Evolutionary conservation across 2,888 invertebrate genomes (phyloP).

Genomic region (Allygus modestus): DNA sequence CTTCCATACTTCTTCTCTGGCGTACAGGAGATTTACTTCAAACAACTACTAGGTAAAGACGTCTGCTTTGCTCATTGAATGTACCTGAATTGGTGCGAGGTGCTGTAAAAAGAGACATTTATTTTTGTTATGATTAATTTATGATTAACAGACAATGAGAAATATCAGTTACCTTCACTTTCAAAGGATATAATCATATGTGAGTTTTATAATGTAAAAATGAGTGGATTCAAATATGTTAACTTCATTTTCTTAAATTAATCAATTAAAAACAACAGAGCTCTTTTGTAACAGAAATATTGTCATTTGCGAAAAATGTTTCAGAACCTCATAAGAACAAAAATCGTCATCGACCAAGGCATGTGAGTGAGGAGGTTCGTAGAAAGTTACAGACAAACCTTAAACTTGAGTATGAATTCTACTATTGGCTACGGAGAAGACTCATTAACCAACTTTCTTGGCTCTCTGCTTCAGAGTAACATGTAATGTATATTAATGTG

Average conservation of each 20-base stretch:
- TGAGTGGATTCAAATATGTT: too few relatives aligned
- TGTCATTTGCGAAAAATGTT: slow-evolving; percentile 64
- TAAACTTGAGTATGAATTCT: slow-evolving; percentile 78
- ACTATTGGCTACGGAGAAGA: slow-evolving; percentile 78
- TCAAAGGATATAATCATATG: too few relatives aligned
- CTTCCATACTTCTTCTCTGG: slow-evolving; percentile 79
- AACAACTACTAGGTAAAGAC: slow-evolving; percentile 76
- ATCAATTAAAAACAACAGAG: too few relatives aligned
- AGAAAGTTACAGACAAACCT: slow-evolving; percentile 73
- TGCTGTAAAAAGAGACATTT: too few relatives aligned
- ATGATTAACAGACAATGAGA: too few relatives aligned
- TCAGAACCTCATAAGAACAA: slow-evolving; percentile 74
- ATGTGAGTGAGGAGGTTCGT: slow-evolving; percentile 71
- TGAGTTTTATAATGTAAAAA: too few relatives aligned
- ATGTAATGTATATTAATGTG: not conserved
- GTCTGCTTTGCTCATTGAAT: too few relatives aligned
- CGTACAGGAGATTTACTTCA: slow-evolving; percentile 76
- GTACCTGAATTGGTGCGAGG: too few relatives aligned
- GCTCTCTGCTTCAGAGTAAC: not conserved
- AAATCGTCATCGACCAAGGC: slow-evolving; percentile 72
- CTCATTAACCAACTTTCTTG: slow-evolving; percentile 72
- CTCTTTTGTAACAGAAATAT: too few relatives aligned
- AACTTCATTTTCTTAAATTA: too few relatives aligned
- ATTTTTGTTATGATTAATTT: too few relatives aligned
- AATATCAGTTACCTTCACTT: too few relatives aligned